Conservation (phyloP, 2,888 invertebrate genomes). For the Apotomis turbidana region DNA sequence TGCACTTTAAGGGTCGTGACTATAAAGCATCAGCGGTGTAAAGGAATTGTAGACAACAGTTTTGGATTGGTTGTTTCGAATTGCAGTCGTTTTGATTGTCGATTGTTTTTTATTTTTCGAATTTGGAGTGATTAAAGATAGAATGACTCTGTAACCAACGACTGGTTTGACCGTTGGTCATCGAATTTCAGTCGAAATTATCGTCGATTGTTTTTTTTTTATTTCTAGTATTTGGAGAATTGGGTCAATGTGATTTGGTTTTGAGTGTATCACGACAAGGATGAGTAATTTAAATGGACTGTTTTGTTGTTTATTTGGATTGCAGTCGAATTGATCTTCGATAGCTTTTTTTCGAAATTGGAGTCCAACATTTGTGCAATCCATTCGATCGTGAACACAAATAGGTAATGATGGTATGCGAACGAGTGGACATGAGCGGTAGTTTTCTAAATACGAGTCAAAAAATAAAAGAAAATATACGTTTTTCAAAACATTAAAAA, state of each 20-base stretch:
- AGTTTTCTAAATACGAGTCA: too few species aligned
- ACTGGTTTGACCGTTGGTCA: background rate
- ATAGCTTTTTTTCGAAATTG: too few species aligned
- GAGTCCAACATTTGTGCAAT: too few species aligned
- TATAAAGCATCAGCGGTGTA: slow-evolving; percentile 70
- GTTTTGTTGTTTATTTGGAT: too few species aligned
- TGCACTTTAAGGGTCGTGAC: slow-evolving; percentile 76
- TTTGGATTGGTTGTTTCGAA: background rate
- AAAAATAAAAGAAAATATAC: too few species aligned
- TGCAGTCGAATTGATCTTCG: too few species aligned
- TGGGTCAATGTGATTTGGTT: background rate
- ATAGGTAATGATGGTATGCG: too few species aligned
- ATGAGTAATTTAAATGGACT: background rate
- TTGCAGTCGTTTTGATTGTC: slow-evolving; percentile 4
- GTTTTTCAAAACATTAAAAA: too few species aligned
- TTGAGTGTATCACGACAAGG: background rate
- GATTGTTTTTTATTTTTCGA: background rate
- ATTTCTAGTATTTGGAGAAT: background rate
- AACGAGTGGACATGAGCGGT: too few species aligned
- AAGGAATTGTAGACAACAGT: slow-evolving; percentile 6
- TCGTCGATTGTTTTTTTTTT: background rate
- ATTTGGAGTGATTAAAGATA: too few species aligned
- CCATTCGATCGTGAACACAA: too few species aligned
- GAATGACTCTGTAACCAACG: background rate
- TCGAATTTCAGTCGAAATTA: slow-evolving; percentile 3